phyloP scores from a whole-genome alignment of 2,888 invertebrate genomes.

The Drosophila niveifrons region DNA sequence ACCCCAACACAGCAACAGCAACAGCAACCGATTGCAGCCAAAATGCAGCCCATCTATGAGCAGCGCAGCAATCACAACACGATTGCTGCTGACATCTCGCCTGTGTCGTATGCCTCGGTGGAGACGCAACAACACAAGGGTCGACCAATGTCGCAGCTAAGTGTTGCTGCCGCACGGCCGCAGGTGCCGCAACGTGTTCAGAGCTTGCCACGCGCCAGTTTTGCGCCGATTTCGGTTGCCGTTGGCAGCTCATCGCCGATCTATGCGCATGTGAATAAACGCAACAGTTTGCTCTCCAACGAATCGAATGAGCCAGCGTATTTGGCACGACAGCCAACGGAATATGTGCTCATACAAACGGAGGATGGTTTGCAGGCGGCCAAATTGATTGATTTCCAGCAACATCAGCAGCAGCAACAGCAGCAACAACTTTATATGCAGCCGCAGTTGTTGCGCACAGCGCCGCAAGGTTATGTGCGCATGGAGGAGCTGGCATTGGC shows the following conservation, averaged over 20 bases:
- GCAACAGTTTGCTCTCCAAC: constrained; percentile 83
- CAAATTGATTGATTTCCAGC: constrained; percentile 72
- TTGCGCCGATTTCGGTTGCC: constrained; percentile 27
- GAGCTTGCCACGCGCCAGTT: constrained; percentile 74
- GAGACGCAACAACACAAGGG: constrained; percentile 74
- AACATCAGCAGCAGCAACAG: constrained; percentile 43
- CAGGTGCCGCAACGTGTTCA: constrained; percentile 84
- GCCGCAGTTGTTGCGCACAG: constrained; percentile 66
- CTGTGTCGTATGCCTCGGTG: constrained; percentile 84
- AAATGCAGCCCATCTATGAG: constrained; percentile 70
- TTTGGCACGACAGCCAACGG: constrained; percentile 75
- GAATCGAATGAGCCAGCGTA: constrained; percentile 81
- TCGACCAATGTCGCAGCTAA: constrained; percentile 69
- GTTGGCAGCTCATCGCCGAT: constrained; percentile 77
- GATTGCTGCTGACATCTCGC: constrained; percentile 81
- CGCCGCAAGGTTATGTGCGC: constrained; percentile 56
- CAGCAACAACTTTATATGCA: constrained; percentile 62
- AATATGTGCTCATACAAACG: constrained; percentile 82
- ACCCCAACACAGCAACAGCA: too few species aligned
- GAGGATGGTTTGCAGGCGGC: constrained; percentile 82
- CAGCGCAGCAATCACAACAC: constrained; percentile 40
- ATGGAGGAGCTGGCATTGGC: constrained; percentile 45
- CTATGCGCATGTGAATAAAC: constrained; percentile 84
- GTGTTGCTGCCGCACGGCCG: constrained; percentile 70
- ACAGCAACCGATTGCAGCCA: too few species aligned